Evolutionary conservation across 2,888 invertebrate genomes (phyloP).

Genomic region (Idaea straminata): DNA sequence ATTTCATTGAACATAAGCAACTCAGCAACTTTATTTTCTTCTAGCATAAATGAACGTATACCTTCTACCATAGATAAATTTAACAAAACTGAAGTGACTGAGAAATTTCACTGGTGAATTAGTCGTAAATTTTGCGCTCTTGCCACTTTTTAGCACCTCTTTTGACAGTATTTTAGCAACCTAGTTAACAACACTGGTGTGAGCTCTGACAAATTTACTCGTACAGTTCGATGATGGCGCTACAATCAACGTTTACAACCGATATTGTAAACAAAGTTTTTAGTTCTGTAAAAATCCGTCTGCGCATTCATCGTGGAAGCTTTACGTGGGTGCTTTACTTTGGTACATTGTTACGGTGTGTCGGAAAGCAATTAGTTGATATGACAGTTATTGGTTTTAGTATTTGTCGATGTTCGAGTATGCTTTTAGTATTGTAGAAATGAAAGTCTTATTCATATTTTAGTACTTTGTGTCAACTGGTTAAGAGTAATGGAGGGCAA

Average conservation of each 20-base stretch:
- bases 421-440: neutral
- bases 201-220: too few relatives aligned
- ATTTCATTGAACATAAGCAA: too few relatives aligned
- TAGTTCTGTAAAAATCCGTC: neutral
- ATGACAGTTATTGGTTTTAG: conserved; percentile 10
- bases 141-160: too few relatives aligned
- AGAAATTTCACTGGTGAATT: too few relatives aligned
- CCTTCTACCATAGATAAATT: too few relatives aligned
- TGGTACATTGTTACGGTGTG: conserved; percentile 14
- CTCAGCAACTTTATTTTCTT: too few relatives aligned
- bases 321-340: conserved; percentile 10
- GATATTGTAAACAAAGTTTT: neutral
- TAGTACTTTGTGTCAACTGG: neutral
- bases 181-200: too few relatives aligned
- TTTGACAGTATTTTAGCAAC: too few relatives aligned
- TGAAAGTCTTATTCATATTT: neutral
- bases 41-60: too few relatives aligned
- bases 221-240: neutral
- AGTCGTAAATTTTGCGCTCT: too few relatives aligned
- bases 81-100: too few relatives aligned
- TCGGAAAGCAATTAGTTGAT: conserved; percentile 23
- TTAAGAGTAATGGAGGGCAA: too few relatives aligned
- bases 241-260: neutral
- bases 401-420: neutral
- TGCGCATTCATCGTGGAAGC: neutral